Conservation (phyloP, 2,888 invertebrate species). For the Dynastes maya region DNA sequence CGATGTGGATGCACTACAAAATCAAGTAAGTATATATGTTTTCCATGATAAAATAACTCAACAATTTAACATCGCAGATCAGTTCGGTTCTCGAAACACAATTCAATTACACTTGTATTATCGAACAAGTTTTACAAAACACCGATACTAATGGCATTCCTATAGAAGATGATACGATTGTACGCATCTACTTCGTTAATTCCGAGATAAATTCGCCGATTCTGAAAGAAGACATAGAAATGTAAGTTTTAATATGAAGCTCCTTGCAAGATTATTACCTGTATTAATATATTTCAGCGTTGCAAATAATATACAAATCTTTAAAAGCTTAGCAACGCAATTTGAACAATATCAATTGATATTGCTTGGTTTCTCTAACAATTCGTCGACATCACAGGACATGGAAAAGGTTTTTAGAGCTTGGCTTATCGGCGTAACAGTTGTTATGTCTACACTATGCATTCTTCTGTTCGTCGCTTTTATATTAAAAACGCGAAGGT, state of each 20-base stretch:
- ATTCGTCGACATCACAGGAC: conserved; percentile 61
- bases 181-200: conserved; percentile 76
- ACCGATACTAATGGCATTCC: conserved; percentile 67
- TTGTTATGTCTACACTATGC: conserved; percentile 72
- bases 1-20: conserved; percentile 67
- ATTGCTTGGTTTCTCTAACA: conserved; percentile 57
- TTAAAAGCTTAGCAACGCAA: conserved; percentile 55
- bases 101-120: conserved; percentile 74
- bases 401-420: conserved; percentile 71
- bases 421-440: conserved; percentile 73
- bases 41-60: neutral
- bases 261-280: neutral
- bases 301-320: conserved; percentile 58
- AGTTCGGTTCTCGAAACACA: conserved; percentile 71
- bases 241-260: conserved; percentile 67
- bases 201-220: conserved; percentile 71
- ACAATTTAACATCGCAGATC: conserved; percentile 69
- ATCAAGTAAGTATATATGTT: conserved; percentile 71
- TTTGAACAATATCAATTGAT: conserved; percentile 57
- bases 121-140: conserved; percentile 69
- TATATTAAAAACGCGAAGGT: conserved; percentile 75
- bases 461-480: conserved; percentile 73
- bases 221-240: conserved; percentile 71
- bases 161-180: conserved; percentile 69
- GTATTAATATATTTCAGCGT: conserved; percentile 56